These are phyloP conservation scores for Otolemur garnettii DNA, from an alignment of 2,113 vertebrate species.

Conservation along the genomic window DNA sequence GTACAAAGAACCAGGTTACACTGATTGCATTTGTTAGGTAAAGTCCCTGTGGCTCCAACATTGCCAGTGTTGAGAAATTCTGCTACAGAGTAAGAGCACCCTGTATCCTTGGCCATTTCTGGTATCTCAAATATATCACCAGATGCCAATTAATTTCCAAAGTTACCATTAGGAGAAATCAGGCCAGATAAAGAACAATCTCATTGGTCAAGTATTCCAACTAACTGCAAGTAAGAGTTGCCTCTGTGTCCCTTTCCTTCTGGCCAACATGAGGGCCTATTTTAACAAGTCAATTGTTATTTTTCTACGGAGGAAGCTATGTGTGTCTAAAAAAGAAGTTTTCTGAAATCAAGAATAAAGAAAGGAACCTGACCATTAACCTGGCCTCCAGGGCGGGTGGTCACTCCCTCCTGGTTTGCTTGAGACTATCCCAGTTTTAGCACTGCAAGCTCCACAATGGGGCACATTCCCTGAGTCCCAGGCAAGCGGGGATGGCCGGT, in stretches of 20 bases:
- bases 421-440: not conserved
- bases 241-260: not conserved
- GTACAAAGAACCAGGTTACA: too few species aligned
- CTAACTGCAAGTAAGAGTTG: fast-evolving
- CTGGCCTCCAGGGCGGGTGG: not conserved
- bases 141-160: not conserved
- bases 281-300: not conserved
- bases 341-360: not conserved
- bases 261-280: not conserved
- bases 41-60: not conserved
- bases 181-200: not conserved
- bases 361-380: not conserved
- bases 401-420: not conserved
- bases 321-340: not conserved
- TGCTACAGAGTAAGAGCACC: not conserved
- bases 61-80: not conserved
- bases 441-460: not conserved
- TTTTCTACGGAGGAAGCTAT: not conserved
- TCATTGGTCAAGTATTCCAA: not conserved
- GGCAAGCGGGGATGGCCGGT: fast-evolving
- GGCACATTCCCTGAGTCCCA: not conserved
- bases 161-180: not conserved
- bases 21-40: too few species aligned
- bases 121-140: not conserved
- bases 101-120: not conserved